A percentile compares a stretch with the other conserved stretches of the same genome.
Conservation (phyloP, 2,888 invertebrate genomes). For the Pachymerium ferrugineum region DNA sequence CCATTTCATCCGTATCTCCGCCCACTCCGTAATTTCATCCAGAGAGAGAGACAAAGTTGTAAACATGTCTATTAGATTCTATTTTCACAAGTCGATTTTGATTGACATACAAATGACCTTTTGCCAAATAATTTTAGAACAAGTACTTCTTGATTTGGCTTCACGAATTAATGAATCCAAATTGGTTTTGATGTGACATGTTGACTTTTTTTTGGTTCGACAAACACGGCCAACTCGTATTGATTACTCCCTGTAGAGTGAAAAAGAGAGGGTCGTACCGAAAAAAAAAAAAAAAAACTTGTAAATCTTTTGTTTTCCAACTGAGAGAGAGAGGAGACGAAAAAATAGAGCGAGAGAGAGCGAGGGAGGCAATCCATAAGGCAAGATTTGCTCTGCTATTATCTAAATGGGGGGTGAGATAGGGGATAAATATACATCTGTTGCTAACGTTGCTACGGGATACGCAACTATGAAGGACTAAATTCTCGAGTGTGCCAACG, state of each 20-base stretch:
- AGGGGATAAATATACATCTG: slow-evolving; percentile 23
- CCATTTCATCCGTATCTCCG: too few relatives aligned
- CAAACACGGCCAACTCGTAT: neutral
- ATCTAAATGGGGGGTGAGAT: slow-evolving; percentile 13
- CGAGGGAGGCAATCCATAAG: neutral
- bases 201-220: neutral
- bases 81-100: too few relatives aligned
- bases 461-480: slow-evolving; percentile 24
- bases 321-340: neutral
- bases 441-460: slow-evolving; percentile 15
- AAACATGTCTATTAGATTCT: too few relatives aligned
- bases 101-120: too few relatives aligned
- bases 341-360: neutral
- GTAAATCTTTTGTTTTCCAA: slow-evolving; percentile 10
- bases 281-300: neutral
- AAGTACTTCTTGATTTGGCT: too few relatives aligned
- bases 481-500: slow-evolving; percentile 6
- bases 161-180: neutral
- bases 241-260: neutral
- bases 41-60: too few relatives aligned
- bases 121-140: too few relatives aligned
- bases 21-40: too few relatives aligned
- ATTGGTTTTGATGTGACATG: neutral
- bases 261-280: neutral
- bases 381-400: slow-evolving; percentile 7